These are phyloP conservation scores for Bradypodion ventrale DNA, from an alignment of 2,797 vertebrate species.

Conservation along the genomic window DNA sequence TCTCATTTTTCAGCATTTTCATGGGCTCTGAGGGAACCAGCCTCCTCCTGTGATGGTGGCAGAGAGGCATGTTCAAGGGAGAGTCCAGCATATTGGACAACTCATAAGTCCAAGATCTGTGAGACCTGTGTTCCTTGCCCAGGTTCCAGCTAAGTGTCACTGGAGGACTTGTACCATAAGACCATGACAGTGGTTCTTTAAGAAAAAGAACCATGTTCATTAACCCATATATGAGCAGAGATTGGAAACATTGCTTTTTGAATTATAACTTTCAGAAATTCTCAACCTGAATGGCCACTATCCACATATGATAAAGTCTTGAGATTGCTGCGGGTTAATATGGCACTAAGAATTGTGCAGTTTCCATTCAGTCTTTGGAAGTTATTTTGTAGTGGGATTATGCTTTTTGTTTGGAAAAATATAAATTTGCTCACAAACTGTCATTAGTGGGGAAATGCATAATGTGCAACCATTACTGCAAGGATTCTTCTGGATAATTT, in stretches of 20 bases:
- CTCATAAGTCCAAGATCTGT: too few species aligned
- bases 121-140: too few species aligned
- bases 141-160: background rate
- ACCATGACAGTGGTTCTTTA: background rate
- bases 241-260: too few species aligned
- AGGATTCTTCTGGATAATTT: background rate
- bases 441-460: background rate
- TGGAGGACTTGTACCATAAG: background rate
- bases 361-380: background rate
- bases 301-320: background rate
- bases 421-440: background rate
- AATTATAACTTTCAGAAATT: too few species aligned
- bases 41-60: too few species aligned
- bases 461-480: background rate
- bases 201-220: background rate
- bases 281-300: background rate
- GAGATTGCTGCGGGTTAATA: background rate
- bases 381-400: background rate
- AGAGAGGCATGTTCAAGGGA: too few species aligned
- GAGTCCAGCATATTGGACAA: too few species aligned
- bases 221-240: background rate
- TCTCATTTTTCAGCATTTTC: too few species aligned
- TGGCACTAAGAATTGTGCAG: background rate
- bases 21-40: too few species aligned
- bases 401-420: background rate